These are phyloP conservation scores for Sebastes steindachneri DNA, from an alignment of 2,797 vertebrate species.

Conservation along the genomic window DNA sequence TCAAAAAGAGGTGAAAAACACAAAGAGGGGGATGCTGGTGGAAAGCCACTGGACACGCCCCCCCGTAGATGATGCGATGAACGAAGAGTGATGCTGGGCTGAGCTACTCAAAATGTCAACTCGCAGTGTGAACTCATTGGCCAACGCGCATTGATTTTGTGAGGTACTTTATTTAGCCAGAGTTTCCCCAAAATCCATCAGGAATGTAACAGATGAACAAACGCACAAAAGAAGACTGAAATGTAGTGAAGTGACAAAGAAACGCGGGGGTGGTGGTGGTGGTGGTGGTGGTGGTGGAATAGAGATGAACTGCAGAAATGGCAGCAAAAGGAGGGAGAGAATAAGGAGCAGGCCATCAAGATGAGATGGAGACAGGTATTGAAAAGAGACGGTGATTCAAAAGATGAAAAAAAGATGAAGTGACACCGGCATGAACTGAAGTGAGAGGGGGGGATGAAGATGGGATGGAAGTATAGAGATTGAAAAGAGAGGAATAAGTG, in stretches of 20 bases:
- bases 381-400: not conserved
- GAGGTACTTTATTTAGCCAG: not conserved
- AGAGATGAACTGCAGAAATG: not conserved
- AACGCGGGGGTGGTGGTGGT: not conserved
- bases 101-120: conserved; percentile 5
- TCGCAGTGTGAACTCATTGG: not conserved
- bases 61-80: not conserved
- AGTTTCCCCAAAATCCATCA: not conserved
- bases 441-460: conserved; percentile 2
- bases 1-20: not conserved
- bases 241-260: not conserved
- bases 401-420: conserved; percentile 13
- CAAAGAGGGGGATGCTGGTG: not conserved
- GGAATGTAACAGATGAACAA: not conserved
- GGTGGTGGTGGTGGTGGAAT: no score
- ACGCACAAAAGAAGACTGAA: conserved; percentile 16
- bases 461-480: conserved; percentile 23
- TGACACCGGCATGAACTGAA: not conserved
- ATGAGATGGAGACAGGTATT: conserved; percentile 25
- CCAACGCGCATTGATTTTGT: not conserved
- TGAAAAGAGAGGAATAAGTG: conserved; percentile 12
- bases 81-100: not conserved
- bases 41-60: not conserved
- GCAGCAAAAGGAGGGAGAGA: not conserved
- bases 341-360: conserved; percentile 1